A percentile compares a stretch with the other conserved stretches of the same genome.
phyloP scores from a whole-genome alignment of 2,797 vertebrate species.

The Pelochelys cantorii region DNA sequence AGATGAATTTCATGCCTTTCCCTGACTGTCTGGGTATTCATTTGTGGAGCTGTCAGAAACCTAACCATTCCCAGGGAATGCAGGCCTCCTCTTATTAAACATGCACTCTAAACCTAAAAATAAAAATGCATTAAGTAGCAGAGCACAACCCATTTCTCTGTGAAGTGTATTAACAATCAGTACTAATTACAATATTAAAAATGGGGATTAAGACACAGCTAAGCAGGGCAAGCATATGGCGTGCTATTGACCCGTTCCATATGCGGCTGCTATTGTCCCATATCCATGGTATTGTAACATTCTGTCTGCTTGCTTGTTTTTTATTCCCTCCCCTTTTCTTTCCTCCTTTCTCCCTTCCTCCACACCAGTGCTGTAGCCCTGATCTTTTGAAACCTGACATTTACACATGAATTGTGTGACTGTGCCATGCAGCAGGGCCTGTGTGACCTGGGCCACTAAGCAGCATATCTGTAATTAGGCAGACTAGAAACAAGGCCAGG shows the following conservation, averaged over 20 bases:
- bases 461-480: background rate
- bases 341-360: background rate
- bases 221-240: slow-evolving; percentile 64
- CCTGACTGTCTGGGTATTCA: slow-evolving; percentile 4
- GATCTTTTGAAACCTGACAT: slow-evolving; percentile 49
- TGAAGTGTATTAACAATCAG: slow-evolving; percentile 35
- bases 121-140: slow-evolving; percentile 44
- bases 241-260: slow-evolving; percentile 51
- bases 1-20: slow-evolving; percentile 59
- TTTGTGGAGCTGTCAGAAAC: slow-evolving; percentile 27
- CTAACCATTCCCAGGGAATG: slow-evolving; percentile 37
- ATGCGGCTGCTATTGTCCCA: slow-evolving; percentile 48
- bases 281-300: background rate
- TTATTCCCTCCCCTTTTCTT: background rate
- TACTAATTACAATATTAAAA: slow-evolving; percentile 62
- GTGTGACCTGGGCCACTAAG: slow-evolving; percentile 23
- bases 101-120: slow-evolving; percentile 27
- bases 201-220: slow-evolving; percentile 58
- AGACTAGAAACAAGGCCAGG: background rate
- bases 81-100: slow-evolving; percentile 33
- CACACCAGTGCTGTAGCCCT: background rate
- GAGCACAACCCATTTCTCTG: slow-evolving; percentile 49
- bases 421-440: background rate
- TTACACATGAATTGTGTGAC: slow-evolving; percentile 63
- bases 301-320: background rate